Percentiles rank a stretch among this genome's conserved stretches.
phyloP scores from a whole-genome alignment of 2,888 invertebrate species.

The Schizaphis graminum region DNA sequence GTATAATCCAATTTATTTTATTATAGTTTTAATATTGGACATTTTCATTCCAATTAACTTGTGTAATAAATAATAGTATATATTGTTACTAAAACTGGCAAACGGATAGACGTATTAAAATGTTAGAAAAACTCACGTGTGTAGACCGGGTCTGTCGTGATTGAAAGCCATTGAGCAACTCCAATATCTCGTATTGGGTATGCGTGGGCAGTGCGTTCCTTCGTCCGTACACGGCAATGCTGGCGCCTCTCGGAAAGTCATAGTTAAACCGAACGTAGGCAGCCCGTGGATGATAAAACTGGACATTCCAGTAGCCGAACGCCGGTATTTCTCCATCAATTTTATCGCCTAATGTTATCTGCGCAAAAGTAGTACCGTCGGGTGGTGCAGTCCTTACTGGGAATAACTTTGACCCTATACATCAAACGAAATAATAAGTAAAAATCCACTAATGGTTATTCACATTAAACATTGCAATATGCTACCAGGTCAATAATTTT shows the following conservation, averaged over 20 bases:
- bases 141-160: slow-evolving; percentile 86
- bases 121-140: slow-evolving; percentile 78
- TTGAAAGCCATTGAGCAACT: slow-evolving; percentile 91
- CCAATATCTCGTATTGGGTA: slow-evolving; percentile 95
- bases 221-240: slow-evolving; percentile 94
- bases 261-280: slow-evolving; percentile 96
- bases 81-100: not conserved
- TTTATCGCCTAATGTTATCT: slow-evolving; percentile 89
- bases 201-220: slow-evolving; percentile 95
- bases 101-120: not conserved
- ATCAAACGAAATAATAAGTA: slow-evolving; percentile 1
- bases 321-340: slow-evolving; percentile 91
- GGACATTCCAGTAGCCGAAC: slow-evolving; percentile 97
- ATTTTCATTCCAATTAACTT: not conserved
- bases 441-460: not conserved
- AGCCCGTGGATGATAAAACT: slow-evolving; percentile 94
- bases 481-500: not conserved
- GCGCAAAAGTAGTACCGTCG: slow-evolving; percentile 92
- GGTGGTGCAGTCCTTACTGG: slow-evolving; percentile 93
- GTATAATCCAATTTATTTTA: not conserved
- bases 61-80: not conserved
- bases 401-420: slow-evolving; percentile 88
- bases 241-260: slow-evolving; percentile 90
- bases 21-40: not conserved
- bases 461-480: not conserved